Percentiles rank a stretch among this genome's conserved stretches.
Evolutionary conservation across 2,888 invertebrate genomes (phyloP).

Genomic region (Lypha dubia): DNA sequence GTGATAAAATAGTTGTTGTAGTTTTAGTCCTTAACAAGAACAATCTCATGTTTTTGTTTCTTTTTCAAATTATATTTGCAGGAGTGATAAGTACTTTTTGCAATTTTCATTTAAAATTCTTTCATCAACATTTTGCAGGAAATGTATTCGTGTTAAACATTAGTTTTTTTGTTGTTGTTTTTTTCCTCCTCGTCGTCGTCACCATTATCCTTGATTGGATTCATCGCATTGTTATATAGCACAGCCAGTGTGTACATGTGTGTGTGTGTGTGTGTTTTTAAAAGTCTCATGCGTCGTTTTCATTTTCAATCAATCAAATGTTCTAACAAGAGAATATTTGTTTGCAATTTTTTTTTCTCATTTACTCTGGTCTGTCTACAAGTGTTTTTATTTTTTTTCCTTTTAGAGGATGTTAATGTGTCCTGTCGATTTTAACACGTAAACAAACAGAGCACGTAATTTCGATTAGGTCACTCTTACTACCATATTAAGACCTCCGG

Average conservation of each 20-base stretch:
- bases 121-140: conserved; percentile 61
- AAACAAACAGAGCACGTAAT: conserved; percentile 78
- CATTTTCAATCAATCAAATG: conserved; percentile 76
- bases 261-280: conserved; percentile 33
- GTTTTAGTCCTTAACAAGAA: conserved; percentile 31
- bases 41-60: conserved; percentile 22
- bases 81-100: conserved; percentile 76
- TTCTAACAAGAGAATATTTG: conserved; percentile 72
- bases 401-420: conserved; percentile 61
- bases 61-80: conserved; percentile 53
- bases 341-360: conserved; percentile 1
- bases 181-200: conserved; percentile 37
- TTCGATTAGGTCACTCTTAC: conserved; percentile 76
- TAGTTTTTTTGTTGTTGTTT: conserved; percentile 44
- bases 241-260: neutral
- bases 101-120: conserved; percentile 72
- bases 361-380: conserved; percentile 30
- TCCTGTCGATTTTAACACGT: conserved; percentile 73
- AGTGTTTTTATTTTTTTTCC: conserved; percentile 25
- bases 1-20: conserved; percentile 18
- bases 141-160: conserved; percentile 50
- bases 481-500: conserved; percentile 15
- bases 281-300: conserved; percentile 74
- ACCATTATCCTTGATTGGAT: conserved; percentile 31
- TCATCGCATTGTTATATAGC: conserved; percentile 23